Base-by-base conservation (phyloP, 37 sponge, comb jelly and placozoan genomes). In the Hexactinellida sp. region DNA sequence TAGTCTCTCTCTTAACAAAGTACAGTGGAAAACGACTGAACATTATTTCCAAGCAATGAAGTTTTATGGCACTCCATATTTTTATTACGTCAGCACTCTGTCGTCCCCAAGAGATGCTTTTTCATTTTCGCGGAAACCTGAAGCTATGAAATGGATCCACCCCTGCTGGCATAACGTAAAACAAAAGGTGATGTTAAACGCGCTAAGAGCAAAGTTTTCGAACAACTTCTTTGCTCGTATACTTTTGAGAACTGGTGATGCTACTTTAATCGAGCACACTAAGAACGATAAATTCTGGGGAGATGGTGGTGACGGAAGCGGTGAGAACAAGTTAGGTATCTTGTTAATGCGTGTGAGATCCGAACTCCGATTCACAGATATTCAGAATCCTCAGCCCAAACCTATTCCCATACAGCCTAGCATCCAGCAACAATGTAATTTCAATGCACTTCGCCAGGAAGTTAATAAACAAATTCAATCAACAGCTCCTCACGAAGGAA, bases 11-110 rank as follows among this genome's bases (percentile, higher is more conserved):
- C 13, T 91, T 24, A 87, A 91, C 38, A 83, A 55, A 32, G 39
- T 39, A 25, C n/a, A 0, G 0, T 91, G 92, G 92, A 54, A 71
- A 10, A 91, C 92, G 0, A 83, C 89, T 36, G 92, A 91, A 71
- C 89, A 91, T 85, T 91, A 91, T 83, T 91, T 91, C 63, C 92
- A 91, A 36, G 89, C 89, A 36, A 87, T 87, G 38, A 91, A 91
- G 82, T 91, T 87, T 82, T 54, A 86, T 13, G 92, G 92, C 9
- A 89, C 92, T 32, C 89, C 92, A n/a, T 82, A 86, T 34, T 38
- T 55, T 24, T 82, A 83, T 0, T 0, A 24, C 30, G 87, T 91
- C 13, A 82, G 86, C 0, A 0, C 37, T 0, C 19, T 84, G 16
- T 5, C 21, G 1, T 0, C 83, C 7, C 85, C 92, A 19, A 84